Evolutionary conservation across 2,797 vertebrate genomes (phyloP).

Genomic region (Lacerta viridis): DNA sequence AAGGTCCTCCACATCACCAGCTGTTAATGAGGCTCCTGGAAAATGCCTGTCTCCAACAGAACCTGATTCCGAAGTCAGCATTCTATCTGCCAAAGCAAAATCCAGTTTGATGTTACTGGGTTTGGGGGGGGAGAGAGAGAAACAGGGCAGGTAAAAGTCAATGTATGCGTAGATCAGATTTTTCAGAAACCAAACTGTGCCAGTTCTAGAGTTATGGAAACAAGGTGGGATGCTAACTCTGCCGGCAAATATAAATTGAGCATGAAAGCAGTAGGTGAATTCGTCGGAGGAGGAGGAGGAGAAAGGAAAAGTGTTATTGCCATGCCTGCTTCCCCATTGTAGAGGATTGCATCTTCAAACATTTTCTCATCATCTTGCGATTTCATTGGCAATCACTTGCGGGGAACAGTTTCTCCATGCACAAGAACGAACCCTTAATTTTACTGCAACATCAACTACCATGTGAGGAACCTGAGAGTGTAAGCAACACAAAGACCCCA

Average conservation of each 20-base stretch:
- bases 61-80: constrained; percentile 33
- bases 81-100: constrained; percentile 45
- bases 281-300: background rate
- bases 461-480: background rate
- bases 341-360: background rate
- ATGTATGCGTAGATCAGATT: constrained; percentile 17
- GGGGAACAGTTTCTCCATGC: background rate
- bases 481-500: too few species aligned
- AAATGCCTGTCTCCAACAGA: background rate
- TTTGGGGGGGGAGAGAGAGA: too few species aligned
- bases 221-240: background rate
- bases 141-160: background rate
- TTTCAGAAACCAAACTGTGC: constrained; percentile 30
- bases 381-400: background rate
- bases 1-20: constrained; percentile 36
- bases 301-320: background rate
- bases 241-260: background rate
- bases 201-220: background rate
- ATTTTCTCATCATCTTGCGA: background rate
- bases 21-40: constrained; percentile 8
- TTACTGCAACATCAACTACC: background rate
- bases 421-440: background rate
- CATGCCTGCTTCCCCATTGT: background rate
- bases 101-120: background rate
- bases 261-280: background rate